These are phyloP conservation scores for Potamarius usumacintae DNA, from an alignment of 2,113 vertebrate genomes.

Conservation along the genomic window DNA sequence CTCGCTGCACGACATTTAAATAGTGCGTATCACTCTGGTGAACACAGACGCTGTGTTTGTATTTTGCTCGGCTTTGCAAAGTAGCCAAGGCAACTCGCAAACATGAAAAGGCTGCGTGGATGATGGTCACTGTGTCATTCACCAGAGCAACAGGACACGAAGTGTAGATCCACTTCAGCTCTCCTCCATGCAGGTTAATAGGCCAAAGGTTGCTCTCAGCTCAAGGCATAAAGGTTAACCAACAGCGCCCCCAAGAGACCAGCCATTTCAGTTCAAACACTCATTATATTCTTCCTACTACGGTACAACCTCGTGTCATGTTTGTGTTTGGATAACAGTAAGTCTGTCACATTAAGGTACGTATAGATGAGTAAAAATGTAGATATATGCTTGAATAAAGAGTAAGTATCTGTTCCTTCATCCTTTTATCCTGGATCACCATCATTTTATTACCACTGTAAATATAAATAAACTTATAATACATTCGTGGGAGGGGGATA, in stretches of 20 bases:
- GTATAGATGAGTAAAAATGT: neutral
- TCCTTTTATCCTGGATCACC: neutral
- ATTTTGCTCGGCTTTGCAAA: constrained; percentile 3
- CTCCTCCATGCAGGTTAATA: constrained; percentile 33
- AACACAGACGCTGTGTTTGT: constrained; percentile 25
- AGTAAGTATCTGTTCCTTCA: neutral
- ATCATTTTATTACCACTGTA: neutral
- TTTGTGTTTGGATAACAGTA: neutral
- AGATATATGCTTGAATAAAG: neutral
- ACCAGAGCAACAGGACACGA: constrained; percentile 13
- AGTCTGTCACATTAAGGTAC: neutral
- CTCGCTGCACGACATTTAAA: neutral
- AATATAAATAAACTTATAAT: neutral
- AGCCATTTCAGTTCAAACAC: neutral
- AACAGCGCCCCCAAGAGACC: constrained; percentile 63
- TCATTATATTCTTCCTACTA: neutral
- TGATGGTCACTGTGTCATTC: constrained; percentile 41
- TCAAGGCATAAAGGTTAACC: constrained; percentile 52
- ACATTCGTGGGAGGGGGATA: neutral
- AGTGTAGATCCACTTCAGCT: constrained; percentile 34
- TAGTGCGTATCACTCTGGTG: neutral
- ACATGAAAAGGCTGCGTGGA: constrained; percentile 42
- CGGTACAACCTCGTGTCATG: neutral
- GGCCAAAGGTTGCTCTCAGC: constrained; percentile 39
- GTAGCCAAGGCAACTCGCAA: constrained; percentile 13